Base-by-base conservation (phyloP, 2,113 vertebrate species). In the Catharus minimus region DNA sequence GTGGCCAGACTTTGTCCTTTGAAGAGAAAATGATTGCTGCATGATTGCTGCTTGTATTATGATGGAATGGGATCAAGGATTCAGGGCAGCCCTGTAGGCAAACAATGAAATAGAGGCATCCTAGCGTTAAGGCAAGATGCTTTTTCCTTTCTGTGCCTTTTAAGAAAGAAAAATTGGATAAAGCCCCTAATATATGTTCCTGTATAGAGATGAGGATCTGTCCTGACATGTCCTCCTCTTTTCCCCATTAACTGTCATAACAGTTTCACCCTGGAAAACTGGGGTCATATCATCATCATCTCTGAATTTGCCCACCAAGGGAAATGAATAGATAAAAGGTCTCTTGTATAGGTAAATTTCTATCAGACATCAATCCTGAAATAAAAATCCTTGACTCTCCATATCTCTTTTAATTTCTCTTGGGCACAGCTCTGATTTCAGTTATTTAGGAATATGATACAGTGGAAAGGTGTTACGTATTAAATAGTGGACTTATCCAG, bases 1-100 rank as follows among this genome's bases (percentile, higher is more conserved):
- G 47, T 84, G 81, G 30, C 23, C 74, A 87, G 7, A 33, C 19
- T 90, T 90, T 14, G 4, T 90, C 50, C 52, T 94, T 73, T 80
- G 74, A 86, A 82, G 50, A 39, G 92, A 86, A 95, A 65, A 84
- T 64, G 71, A 85, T 94, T 89, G 64, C 49, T 87, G n/a, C 38
- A 84, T 64, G 71, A 85, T 94, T 89, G 64, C 49, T 87, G n/a
- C 38, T 87, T 85, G 67, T 72, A 73, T 69, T 85, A 68, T 84
- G 89, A 90, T 79, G 90, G 74, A 92, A 92, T 79, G 81, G 56
- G 74, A 92, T 93, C 78, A 90, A 93, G 57, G 83, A 87, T 77
- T 72, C 84, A 79, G 84, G 86, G 74, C 81, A 95, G 50, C 69
- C 77, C 53, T 68, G 47, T 88, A 86, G 86, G 83, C 88, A 94